Evolutionary conservation across 35 echinoderm and acorn worm species (phyloP).

Genomic region (Lytechinus variegatus): DNA sequence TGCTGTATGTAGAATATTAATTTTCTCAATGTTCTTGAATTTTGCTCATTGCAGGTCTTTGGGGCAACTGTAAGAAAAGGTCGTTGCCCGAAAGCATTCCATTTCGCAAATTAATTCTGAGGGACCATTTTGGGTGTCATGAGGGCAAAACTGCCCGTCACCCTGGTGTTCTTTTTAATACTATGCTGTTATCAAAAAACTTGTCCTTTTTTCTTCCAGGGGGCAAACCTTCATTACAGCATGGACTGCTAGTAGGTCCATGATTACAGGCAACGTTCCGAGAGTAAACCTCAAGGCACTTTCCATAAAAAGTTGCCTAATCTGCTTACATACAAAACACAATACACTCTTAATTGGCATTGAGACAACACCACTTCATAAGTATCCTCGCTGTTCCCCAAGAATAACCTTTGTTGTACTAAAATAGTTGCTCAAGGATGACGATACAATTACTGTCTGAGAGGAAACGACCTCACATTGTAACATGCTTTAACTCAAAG

Average conservation of each 20-base stretch:
- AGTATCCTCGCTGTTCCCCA: neutral
- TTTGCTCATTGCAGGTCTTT: too few relatives aligned
- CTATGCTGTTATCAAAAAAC: too few relatives aligned
- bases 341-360: neutral
- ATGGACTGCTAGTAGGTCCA: too few relatives aligned
- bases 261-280: neutral
- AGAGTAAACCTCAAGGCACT: neutral
- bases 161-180: too few relatives aligned
- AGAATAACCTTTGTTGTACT: neutral
- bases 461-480: neutral
- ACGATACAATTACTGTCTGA: neutral
- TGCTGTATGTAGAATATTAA: too few relatives aligned
- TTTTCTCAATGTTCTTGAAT: too few relatives aligned
- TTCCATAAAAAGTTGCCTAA: neutral
- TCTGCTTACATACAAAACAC: neutral
- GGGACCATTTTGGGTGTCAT: too few relatives aligned
- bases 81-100: too few relatives aligned
- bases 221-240: neutral
- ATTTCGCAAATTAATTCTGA: too few relatives aligned
- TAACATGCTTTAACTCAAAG: neutral
- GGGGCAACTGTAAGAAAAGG: too few relatives aligned
- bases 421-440: conserved; percentile 32
- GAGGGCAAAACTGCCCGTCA: too few relatives aligned
- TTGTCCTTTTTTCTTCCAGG: neutral
- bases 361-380: conserved; percentile 26